Evolutionary conservation across 2,888 invertebrate genomes (phyloP).

Genomic region (Lottia scabra): DNA sequence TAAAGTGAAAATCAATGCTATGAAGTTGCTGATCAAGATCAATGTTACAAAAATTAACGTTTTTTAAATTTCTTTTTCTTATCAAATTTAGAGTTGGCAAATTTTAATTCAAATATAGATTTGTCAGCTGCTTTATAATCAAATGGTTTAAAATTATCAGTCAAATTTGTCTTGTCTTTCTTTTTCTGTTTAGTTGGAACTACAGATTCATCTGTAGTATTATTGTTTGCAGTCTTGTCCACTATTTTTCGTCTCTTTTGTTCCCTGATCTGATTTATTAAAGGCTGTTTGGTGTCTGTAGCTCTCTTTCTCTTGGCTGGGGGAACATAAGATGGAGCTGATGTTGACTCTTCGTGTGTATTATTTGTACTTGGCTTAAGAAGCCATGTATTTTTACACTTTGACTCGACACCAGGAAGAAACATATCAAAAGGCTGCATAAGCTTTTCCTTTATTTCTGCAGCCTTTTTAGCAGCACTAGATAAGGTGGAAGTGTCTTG

Average conservation of each 20-base stretch:
- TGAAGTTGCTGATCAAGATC: too few relatives aligned
- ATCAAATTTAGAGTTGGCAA: too few relatives aligned
- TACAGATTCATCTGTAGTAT: too few relatives aligned
- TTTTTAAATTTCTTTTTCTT: too few relatives aligned
- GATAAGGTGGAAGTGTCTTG: not conserved
- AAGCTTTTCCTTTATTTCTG: not conserved
- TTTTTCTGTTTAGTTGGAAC: not conserved
- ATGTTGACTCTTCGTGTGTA: not conserved
- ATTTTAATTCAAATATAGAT: not conserved
- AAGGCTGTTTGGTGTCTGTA: not conserved
- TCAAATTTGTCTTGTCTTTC: not conserved
- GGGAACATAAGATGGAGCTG: not conserved
- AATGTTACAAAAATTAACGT: too few relatives aligned
- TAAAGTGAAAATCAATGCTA: too few relatives aligned
- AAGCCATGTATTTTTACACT: not conserved
- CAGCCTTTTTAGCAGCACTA: not conserved
- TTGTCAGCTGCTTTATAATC: not conserved
- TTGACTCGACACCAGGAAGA: not conserved
- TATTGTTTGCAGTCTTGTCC: too few relatives aligned
- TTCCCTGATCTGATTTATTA: not conserved
- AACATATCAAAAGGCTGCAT: not conserved
- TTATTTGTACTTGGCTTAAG: not conserved
- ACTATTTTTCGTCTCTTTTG: not conserved
- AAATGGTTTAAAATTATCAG: conserved; percentile 4
- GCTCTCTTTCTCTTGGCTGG: not conserved